Base-by-base conservation (phyloP, 2,888 invertebrate genomes). In the Luffia ferchaultella region DNA sequence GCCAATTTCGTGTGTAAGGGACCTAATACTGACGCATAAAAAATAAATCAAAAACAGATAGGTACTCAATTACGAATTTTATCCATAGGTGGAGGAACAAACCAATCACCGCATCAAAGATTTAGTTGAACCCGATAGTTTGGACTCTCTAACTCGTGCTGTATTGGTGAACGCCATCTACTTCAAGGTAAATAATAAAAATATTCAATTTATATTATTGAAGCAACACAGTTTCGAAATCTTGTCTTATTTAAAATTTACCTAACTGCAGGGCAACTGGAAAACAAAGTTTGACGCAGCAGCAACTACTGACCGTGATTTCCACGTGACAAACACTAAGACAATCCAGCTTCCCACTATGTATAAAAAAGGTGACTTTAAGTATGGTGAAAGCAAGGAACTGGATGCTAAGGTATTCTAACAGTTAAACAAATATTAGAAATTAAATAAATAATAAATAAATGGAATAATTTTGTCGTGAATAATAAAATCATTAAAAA, bases 81-180 rank as follows among this genome's bases (percentile, higher is more conserved):
- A 15, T 44, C 66, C 61, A 2, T 57, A 82, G 82, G 80, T 83
- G 43, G 80, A 78, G 66, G 43, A 68, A 1, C 64, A 78, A 53
- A 83, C 82, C 1, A 78, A 78, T 20, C 18, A 49, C 7, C 42
- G 20, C 16, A 49, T 49, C 9, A 49, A 43, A 16, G 43, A 49
- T 57, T 79, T 98, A 12, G 76, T 98, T 43, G 61, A 75, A 1
- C 48, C 88, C 1, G 77, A 70, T 18, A 67, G 77, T 54, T 62
- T 94, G 1, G 60, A 70, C 59, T 41, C 9, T 0, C 54, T 62
- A 0, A 93, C 93, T 0, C 77, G 86, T 43, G 74, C 91, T 54
- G 86, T 95, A 1, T 84, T 96, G 5, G 88, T 93, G 1, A 96
- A 94, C 68, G 95, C 94, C 0, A 87, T 96, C 45, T 93, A 95